Evolutionary conservation across 1,140 invertebrate genomes (phyloP).

Genomic region (Drosophila willistoni): DNA sequence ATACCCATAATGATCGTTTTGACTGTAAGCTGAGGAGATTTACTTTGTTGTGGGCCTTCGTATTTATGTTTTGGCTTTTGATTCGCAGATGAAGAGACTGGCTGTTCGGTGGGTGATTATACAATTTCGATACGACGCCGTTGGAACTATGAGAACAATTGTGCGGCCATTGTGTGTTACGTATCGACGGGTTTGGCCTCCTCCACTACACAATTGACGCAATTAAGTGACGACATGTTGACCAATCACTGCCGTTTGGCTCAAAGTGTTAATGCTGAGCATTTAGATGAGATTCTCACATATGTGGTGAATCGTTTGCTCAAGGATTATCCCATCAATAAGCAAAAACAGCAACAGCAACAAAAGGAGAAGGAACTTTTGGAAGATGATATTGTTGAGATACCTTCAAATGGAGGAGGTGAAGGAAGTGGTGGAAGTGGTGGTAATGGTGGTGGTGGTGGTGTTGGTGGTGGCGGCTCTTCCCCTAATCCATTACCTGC

Average conservation of each 20-base stretch:
- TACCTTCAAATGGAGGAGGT: conserved; percentile 21
- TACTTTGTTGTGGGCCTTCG: too few relatives aligned
- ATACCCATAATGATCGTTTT: conserved; percentile 92
- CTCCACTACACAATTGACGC: conserved; percentile 86
- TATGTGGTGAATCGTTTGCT: conserved; percentile 90
- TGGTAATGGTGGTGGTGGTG: conserved; percentile 46
- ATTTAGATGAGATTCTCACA: conserved; percentile 88
- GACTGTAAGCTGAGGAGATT: conserved; percentile 87
- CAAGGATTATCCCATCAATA: conserved; percentile 85
- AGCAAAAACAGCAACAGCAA: conserved; percentile 38
- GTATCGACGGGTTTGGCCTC: conserved; percentile 88
- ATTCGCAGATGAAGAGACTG: conserved; percentile 91
- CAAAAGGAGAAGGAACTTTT: conserved; percentile 24
- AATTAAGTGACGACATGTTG: conserved; percentile 85
- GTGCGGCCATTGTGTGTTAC: conserved; percentile 92
- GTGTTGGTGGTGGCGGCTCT: not conserved
- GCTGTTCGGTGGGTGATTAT: conserved; percentile 91
- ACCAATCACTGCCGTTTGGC: conserved; percentile 84
- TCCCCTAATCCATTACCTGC: conserved; percentile 82
- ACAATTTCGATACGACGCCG: conserved; percentile 91
- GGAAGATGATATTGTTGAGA: conserved; percentile 3
- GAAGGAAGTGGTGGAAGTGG: conserved; percentile 17
- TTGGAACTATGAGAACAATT: conserved; percentile 95
- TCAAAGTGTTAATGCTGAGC: conserved; percentile 84
- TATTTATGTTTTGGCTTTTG: too few relatives aligned